phyloP scores from a whole-genome alignment of 2,888 invertebrate species.

The Cantharis rufa region DNA sequence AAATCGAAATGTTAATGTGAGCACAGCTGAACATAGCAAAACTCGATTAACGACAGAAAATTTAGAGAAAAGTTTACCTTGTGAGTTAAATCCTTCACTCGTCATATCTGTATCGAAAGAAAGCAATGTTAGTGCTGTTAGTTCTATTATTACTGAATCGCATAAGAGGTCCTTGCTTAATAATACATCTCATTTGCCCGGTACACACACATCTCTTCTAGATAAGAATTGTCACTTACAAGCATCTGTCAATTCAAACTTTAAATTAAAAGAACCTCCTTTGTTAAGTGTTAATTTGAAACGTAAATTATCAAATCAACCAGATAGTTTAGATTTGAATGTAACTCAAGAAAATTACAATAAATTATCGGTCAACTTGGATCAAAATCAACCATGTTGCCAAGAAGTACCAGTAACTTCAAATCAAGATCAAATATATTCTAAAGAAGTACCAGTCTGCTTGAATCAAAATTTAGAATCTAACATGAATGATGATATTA shows the following conservation, averaged over 20 bases:
- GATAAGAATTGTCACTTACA: neutral
- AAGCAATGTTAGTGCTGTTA: neutral
- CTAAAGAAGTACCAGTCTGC: neutral
- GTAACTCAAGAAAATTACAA: neutral
- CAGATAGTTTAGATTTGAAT: neutral
- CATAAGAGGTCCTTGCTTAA: neutral
- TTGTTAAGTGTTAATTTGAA: neutral
- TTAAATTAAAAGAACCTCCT: neutral
- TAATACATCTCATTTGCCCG: neutral
- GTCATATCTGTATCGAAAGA: neutral
- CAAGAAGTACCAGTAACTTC: neutral
- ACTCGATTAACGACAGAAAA: neutral
- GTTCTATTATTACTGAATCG: neutral
- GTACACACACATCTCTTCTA: neutral
- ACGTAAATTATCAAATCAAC: neutral
- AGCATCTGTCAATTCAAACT: neutral
- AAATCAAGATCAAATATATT: neutral
- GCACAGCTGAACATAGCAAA: neutral
- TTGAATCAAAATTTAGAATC: neutral
- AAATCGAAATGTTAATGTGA: neutral
- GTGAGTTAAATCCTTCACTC: neutral
- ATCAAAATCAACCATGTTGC: neutral
- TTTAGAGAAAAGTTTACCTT: neutral
- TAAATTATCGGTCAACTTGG: neutral
- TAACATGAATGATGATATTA: neutral